Conservation (phyloP, 2,888 invertebrate genomes). For the Odontocolon sp. region DNA sequence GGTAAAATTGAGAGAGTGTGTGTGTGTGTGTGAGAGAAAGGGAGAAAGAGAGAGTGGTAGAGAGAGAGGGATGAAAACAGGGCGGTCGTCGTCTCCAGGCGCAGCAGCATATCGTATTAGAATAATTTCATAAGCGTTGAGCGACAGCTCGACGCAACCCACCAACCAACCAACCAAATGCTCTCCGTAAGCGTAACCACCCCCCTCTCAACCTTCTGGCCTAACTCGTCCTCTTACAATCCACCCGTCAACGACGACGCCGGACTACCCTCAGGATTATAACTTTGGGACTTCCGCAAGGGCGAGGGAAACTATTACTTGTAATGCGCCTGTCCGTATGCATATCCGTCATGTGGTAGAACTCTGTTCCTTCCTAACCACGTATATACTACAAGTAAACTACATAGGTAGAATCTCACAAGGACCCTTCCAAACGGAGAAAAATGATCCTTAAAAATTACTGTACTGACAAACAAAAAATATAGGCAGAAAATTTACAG, state of each 20-base stretch:
- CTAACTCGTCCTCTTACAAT: constrained; percentile 11
- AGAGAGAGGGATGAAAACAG: constrained; percentile 13
- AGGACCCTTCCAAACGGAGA: too few species aligned
- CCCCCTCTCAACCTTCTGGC: background rate
- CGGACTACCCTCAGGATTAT: constrained; percentile 48
- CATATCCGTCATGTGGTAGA: constrained; percentile 18
- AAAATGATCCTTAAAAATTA: too few species aligned
- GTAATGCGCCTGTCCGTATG: constrained; percentile 29
- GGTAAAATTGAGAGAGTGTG: background rate
- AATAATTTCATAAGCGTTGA: constrained; percentile 66
- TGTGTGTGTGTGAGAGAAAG: background rate
- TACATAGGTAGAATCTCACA: too few species aligned
- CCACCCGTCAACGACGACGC: constrained; percentile 34
- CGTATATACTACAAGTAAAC: background rate
- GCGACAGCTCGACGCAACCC: constrained; percentile 57
- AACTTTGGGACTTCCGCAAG: constrained; percentile 46
- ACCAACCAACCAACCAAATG: constrained; percentile 37
- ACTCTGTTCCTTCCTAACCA: background rate
- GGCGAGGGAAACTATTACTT: constrained; percentile 34
- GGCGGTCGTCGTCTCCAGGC: constrained; percentile 53
- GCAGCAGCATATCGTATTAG: constrained; percentile 62
- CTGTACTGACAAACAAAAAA: too few species aligned
- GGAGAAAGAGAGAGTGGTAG: too few species aligned
- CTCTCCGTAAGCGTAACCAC: background rate
- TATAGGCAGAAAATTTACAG: too few species aligned